Evolutionary conservation across 1,140 invertebrate species (phyloP).

Genomic region (Cryptotermes secundus): DNA sequence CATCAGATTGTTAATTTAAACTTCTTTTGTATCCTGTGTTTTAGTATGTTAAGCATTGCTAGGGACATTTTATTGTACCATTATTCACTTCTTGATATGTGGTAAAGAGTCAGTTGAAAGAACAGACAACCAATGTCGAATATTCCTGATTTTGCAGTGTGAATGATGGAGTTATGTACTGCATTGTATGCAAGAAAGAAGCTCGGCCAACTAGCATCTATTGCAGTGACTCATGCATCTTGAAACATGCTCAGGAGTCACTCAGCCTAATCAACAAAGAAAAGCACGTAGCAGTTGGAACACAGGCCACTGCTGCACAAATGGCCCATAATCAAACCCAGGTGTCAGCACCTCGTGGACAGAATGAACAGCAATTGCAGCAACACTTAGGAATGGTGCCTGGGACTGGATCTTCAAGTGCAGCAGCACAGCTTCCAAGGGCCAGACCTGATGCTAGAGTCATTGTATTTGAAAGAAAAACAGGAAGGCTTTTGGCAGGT

Average conservation of each 20-base stretch:
- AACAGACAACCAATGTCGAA: too few species aligned
- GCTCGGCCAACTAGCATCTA: constrained; percentile 73
- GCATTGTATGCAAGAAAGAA: constrained; percentile 44
- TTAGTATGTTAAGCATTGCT: too few species aligned
- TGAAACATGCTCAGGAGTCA: constrained; percentile 77
- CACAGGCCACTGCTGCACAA: neutral
- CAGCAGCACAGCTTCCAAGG: neutral
- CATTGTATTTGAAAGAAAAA: constrained; percentile 76
- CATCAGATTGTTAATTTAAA: too few species aligned
- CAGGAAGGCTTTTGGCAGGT: constrained; percentile 70
- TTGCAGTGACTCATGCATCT: constrained; percentile 84
- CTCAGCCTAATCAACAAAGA: constrained; percentile 36
- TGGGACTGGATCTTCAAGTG: constrained; percentile 34
- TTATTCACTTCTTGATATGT: too few species aligned
- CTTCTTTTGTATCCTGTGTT: too few species aligned
- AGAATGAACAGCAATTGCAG: neutral
- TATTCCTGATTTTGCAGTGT: neutral
- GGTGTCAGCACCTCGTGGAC: neutral
- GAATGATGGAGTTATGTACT: constrained; percentile 24
- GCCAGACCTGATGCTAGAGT: constrained; percentile 46
- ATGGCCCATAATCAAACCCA: neutral
- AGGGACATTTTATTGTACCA: too few species aligned
- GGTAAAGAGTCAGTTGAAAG: too few species aligned
- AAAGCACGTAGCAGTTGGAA: neutral
- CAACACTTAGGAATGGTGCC: neutral